A percentile compares a stretch with the other conserved stretches of the same genome.
These are phyloP conservation scores for Drosophila trapezifrons DNA, from an alignment of 1,140 invertebrate genomes.

Conservation along the genomic window DNA sequence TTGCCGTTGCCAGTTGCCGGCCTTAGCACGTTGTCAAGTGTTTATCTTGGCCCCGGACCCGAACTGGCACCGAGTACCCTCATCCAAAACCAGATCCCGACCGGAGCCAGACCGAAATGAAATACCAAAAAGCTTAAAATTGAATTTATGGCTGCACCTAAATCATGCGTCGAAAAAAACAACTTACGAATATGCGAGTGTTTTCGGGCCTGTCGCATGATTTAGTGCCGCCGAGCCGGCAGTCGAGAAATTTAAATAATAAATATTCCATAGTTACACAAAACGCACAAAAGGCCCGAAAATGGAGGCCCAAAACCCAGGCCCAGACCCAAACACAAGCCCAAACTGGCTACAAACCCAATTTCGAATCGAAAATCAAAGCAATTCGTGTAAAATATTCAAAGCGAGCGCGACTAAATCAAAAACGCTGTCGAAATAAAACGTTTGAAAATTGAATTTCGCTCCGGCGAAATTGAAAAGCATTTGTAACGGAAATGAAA, in stretches of 20 bases:
- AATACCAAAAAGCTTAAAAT: conserved; percentile 80
- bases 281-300: conserved; percentile 54
- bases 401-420: conserved; percentile 74
- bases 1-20: conserved; percentile 51
- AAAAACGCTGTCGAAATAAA: conserved; percentile 81
- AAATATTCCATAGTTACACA: conserved; percentile 77
- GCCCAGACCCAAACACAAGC: background rate
- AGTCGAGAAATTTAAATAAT: conserved; percentile 78
- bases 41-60: conserved; percentile 66
- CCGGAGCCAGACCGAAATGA: conserved; percentile 55
- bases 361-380: conserved; percentile 44
- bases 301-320: conserved; percentile 41
- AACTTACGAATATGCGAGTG: conserved; percentile 54
- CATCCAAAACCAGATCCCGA: conserved; percentile 44
- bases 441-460: conserved; percentile 81
- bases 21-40: conserved; percentile 82
- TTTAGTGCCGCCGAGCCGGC: conserved; percentile 63
- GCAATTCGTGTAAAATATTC: conserved; percentile 73
- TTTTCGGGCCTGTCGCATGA: conserved; percentile 68
- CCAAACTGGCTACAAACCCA: conserved; percentile 15
- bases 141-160: conserved; percentile 80
- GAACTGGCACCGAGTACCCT: conserved; percentile 20
- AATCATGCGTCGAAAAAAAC: conserved; percentile 70
- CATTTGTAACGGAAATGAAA: conserved; percentile 82
- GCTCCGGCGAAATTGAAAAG: conserved; percentile 71